A percentile compares a stretch with the other conserved stretches of the same genome.
Evolutionary conservation across 2,797 vertebrate genomes (phyloP).

Genomic region (Rhabdomys pumilio): DNA sequence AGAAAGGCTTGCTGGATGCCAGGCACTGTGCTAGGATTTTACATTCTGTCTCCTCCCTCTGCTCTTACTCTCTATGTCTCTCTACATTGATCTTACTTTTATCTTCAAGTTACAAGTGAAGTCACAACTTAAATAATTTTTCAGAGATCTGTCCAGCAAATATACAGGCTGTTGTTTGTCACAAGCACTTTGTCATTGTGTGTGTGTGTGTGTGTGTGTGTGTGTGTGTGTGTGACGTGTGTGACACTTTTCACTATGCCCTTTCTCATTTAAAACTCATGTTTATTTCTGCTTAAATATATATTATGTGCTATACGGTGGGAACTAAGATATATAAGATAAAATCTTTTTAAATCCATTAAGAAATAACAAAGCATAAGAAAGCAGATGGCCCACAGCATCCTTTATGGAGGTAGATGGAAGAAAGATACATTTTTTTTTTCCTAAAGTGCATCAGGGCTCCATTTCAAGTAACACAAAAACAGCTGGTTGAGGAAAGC

Average conservation of each 20-base stretch:
- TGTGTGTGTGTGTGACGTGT: not conserved
- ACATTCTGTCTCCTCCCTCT: not conserved
- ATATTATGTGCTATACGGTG: not conserved
- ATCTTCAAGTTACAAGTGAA: not conserved
- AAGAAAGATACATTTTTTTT: not conserved
- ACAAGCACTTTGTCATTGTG: not conserved
- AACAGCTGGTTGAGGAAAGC: not conserved
- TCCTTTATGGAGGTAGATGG: not conserved
- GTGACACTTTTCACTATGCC: not conserved
- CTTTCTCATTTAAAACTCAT: not conserved
- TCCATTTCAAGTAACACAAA: not conserved
- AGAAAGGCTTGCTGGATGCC: not conserved
- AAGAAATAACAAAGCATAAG: not conserved
- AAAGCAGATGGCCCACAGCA: not conserved
- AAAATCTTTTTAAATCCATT: not conserved
- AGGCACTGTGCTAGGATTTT: not conserved
- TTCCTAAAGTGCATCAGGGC: not conserved
- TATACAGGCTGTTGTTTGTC: not conserved
- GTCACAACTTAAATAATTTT: constrained; percentile 21
- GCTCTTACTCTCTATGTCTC: not conserved
- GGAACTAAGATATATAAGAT: not conserved
- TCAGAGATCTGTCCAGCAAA: not conserved
- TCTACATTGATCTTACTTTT: not conserved
- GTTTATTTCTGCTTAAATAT: constrained; percentile 9
- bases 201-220: not conserved